These are phyloP conservation scores for Stichopus horrens DNA, from an alignment of 53 echinoderm and acorn worm genomes.

Conservation along the genomic window DNA sequence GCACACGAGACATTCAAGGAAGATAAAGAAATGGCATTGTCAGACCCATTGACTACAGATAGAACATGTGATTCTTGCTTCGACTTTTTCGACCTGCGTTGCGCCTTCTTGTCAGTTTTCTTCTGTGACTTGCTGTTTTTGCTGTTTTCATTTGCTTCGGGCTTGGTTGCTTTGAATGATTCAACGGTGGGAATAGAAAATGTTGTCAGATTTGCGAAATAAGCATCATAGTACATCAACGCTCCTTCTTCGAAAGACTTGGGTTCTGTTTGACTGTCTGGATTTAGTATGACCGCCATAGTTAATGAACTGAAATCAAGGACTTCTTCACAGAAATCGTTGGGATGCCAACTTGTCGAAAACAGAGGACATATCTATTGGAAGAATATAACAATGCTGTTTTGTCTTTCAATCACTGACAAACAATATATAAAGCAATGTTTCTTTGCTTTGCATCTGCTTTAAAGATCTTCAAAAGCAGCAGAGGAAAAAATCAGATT, in stretches of 20 bases:
- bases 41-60: too few relatives aligned
- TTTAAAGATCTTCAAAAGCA: too few relatives aligned
- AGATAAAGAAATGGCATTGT: too few relatives aligned
- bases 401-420: too few relatives aligned
- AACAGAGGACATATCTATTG: not conserved
- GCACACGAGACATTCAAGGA: too few relatives aligned
- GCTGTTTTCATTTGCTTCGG: not conserved
- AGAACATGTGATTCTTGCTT: not conserved
- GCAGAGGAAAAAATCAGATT: too few relatives aligned
- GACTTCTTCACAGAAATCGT: not conserved
- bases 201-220: slow-evolving; percentile 15
- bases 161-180: not conserved
- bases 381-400: not conserved
- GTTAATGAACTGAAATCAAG: slow-evolving; percentile 5
- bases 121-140: not conserved
- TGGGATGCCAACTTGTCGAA: slow-evolving; percentile 9
- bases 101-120: not conserved
- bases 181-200: slow-evolving; percentile 25
- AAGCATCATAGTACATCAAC: slow-evolving; percentile 16
- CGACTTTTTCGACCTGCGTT: not conserved
- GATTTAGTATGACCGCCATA: slow-evolving; percentile 8
- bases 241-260: slow-evolving; percentile 6
- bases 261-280: not conserved
- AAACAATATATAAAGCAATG: too few relatives aligned
- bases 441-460: too few relatives aligned